Evolutionary conservation across 1,140 invertebrate species (phyloP).

Genomic region (Holotrichia oblita): DNA sequence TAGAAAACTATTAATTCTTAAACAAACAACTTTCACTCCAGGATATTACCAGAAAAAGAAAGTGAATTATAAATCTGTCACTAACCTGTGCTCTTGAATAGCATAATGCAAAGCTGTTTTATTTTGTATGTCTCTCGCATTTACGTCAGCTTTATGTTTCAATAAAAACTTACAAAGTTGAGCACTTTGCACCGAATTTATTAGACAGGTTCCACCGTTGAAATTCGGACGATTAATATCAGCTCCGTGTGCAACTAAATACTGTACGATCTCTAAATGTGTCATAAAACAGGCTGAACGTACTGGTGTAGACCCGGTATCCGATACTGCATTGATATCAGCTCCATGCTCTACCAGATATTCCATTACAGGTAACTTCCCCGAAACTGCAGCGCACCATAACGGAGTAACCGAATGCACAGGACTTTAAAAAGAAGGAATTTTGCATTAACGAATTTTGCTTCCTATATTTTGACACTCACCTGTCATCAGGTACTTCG

Average conservation of each 20-base stretch:
- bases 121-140: constrained; percentile 88
- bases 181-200: constrained; percentile 91
- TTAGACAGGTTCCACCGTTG: constrained; percentile 93
- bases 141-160: constrained; percentile 79
- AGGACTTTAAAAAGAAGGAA: constrained; percentile 61
- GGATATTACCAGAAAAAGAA: no score
- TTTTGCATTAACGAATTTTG: not conserved
- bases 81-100: constrained; percentile 81
- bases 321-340: constrained; percentile 84
- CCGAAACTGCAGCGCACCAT: constrained; percentile 94
- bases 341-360: constrained; percentile 83
- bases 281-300: constrained; percentile 94
- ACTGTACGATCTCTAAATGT: constrained; percentile 82
- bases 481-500: constrained; percentile 74
- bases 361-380: constrained; percentile 80
- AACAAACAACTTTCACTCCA: constrained; percentile 15
- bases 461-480: not conserved
- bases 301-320: constrained; percentile 89
- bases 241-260: constrained; percentile 84
- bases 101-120: constrained; percentile 95
- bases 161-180: constrained; percentile 84
- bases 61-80: not conserved
- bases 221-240: constrained; percentile 88
- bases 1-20: constrained; percentile 6
- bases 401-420: constrained; percentile 87